A percentile compares a stretch with the other conserved stretches of the same genome.
Conservation (phyloP, 2,888 invertebrate genomes). For the Lutraria lutraria region DNA sequence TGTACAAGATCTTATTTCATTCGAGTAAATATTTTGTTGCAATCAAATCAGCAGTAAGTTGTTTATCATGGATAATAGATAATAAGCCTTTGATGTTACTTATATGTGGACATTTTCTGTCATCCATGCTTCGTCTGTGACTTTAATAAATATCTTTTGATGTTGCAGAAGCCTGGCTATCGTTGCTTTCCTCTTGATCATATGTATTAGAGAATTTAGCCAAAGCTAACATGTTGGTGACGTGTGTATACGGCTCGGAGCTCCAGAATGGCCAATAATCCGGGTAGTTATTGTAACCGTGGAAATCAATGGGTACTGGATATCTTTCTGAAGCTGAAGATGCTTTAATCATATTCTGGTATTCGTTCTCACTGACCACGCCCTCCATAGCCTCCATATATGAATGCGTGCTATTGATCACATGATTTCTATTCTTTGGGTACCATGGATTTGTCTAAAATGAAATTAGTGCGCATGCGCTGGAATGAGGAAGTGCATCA, state of each 20-base stretch:
- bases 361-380: slow-evolving; percentile 69
- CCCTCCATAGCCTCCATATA: slow-evolving; percentile 75
- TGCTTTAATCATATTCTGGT: slow-evolving; percentile 70
- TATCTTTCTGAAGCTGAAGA: slow-evolving; percentile 59
- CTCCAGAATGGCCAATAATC: slow-evolving; percentile 80
- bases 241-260: slow-evolving; percentile 80
- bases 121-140: no score
- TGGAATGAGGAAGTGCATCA: not conserved
- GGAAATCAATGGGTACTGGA: slow-evolving; percentile 74
- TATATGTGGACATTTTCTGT: no score
- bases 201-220: slow-evolving; percentile 77
- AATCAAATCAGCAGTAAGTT: no score
- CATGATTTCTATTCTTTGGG: slow-evolving; percentile 45
- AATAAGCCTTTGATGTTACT: no score
- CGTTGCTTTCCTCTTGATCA: not conserved
- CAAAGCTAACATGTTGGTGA: slow-evolving; percentile 77
- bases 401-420: not conserved
- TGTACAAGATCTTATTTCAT: no score
- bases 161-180: not conserved
- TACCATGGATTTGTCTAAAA: slow-evolving; percentile 53
- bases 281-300: slow-evolving; percentile 76
- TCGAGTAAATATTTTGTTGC: no score
- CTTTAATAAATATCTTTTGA: not conserved
- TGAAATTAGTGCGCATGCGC: not conserved
- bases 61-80: no score